Evolutionary conservation across 1,140 invertebrate species (phyloP).

Genomic region (Meloidogyne hapla): DNA sequence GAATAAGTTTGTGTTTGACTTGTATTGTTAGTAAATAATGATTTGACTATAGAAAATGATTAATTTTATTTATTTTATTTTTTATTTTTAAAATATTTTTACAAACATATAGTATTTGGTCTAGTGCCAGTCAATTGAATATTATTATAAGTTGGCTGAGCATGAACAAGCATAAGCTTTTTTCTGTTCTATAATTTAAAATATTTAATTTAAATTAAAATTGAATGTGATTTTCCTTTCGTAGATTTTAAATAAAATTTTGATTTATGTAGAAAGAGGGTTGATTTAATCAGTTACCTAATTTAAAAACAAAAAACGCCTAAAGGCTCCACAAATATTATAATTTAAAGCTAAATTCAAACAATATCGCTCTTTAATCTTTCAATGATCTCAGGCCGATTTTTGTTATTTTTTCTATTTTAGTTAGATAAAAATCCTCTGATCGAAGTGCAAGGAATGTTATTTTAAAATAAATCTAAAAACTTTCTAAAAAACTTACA

Average conservation of each 20-base stretch:
- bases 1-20: slow-evolving; percentile 67
- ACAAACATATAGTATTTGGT: slow-evolving; percentile 65
- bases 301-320: no score
- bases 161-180: slow-evolving; percentile 63
- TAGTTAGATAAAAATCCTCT: background rate
- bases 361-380: no score
- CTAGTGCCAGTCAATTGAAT: slow-evolving; percentile 53
- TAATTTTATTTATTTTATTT: no score
- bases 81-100: slow-evolving; percentile 43
- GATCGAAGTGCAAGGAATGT: background rate
- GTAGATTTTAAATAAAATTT: no score
- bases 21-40: slow-evolving; percentile 67
- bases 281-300: no score
- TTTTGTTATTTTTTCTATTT: slow-evolving; percentile 31
- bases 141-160: slow-evolving; percentile 63
- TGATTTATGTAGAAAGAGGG: no score
- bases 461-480: slow-evolving; percentile 18
- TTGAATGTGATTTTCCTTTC: no score
- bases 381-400: no score
- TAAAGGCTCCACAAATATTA: no score
- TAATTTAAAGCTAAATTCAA: no score
- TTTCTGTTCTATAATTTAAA: slow-evolving; percentile 64
- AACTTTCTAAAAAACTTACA: no score
- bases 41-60: slow-evolving; percentile 66
- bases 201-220: no score